These are phyloP conservation scores for Tuta absoluta DNA, from an alignment of 2,888 invertebrate genomes.

Conservation along the genomic window DNA sequence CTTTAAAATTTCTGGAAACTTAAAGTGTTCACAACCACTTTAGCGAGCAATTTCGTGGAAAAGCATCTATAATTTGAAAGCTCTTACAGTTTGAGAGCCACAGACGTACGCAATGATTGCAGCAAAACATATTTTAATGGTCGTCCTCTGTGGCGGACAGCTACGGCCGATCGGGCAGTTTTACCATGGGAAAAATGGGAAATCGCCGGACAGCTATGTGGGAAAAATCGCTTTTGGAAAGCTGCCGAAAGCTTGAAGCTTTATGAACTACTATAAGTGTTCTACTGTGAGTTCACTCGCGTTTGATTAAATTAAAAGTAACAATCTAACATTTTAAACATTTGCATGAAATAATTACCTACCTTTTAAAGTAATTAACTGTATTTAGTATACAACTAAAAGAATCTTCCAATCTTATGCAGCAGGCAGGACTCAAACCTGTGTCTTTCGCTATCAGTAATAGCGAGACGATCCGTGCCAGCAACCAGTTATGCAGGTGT, in stretches of 20 bases:
- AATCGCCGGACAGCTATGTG: slow-evolving; percentile 27
- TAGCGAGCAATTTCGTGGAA: too few relatives aligned
- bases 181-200: slow-evolving; percentile 20
- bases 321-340: too few relatives aligned
- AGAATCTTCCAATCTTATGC: too few relatives aligned
- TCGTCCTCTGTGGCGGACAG: slow-evolving; percentile 38
- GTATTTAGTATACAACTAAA: too few relatives aligned
- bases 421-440: too few relatives aligned
- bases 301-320: slow-evolving; percentile 1
- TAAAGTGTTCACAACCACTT: too few relatives aligned
- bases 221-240: slow-evolving; percentile 12
- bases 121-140: slow-evolving; percentile 52
- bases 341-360: too few relatives aligned
- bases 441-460: too few relatives aligned
- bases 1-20: too few relatives aligned
- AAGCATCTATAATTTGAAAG: neutral
- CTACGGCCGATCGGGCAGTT: slow-evolving; percentile 31
- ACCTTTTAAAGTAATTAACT: too few relatives aligned
- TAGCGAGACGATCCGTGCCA: too few relatives aligned
- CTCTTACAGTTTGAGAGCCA: slow-evolving; percentile 40
- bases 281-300: neutral
- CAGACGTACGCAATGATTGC: slow-evolving; percentile 50
- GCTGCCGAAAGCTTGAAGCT: slow-evolving; percentile 11
- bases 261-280: neutral
- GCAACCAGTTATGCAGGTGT: too few relatives aligned